A percentile compares a stretch with the other conserved stretches of the same genome.
Evolutionary conservation across 2,888 invertebrate species (phyloP).

Genomic region (Leptura quadrifasciata): DNA sequence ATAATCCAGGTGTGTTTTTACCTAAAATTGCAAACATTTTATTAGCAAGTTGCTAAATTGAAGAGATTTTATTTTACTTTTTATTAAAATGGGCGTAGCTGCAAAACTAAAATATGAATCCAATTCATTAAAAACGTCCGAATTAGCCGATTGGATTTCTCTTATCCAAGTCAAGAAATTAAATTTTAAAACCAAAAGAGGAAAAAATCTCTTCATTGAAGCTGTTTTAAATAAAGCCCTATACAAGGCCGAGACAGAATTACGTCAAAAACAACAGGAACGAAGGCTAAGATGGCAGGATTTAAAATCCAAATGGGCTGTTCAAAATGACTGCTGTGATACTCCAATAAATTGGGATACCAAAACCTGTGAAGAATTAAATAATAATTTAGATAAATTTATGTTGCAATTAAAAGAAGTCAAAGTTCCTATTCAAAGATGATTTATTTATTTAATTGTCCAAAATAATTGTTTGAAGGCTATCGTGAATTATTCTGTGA

Average conservation of each 20-base stretch:
- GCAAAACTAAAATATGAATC: slow-evolving; percentile 41
- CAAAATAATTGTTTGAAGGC: slow-evolving; percentile 56
- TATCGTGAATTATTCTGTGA: slow-evolving; percentile 67
- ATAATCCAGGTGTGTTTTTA: slow-evolving; percentile 64
- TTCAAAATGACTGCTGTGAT: slow-evolving; percentile 48
- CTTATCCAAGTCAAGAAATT: slow-evolving; percentile 80
- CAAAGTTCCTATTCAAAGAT: slow-evolving; percentile 74
- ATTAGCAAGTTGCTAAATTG: slow-evolving; percentile 52
- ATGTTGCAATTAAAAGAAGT: slow-evolving; percentile 80
- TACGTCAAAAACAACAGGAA: slow-evolving; percentile 79
- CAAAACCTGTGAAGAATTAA: slow-evolving; percentile 76
- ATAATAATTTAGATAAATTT: slow-evolving; percentile 79
- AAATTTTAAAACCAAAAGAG: slow-evolving; percentile 77
- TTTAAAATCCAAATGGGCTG: slow-evolving; percentile 61
- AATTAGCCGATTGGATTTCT: slow-evolving; percentile 79
- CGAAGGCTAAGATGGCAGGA: slow-evolving; percentile 78
- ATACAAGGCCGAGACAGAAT: slow-evolving; percentile 77
- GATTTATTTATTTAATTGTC: slow-evolving; percentile 50
- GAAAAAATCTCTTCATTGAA: slow-evolving; percentile 79
- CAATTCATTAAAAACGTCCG: slow-evolving; percentile 73
- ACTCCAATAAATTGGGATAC: slow-evolving; percentile 59
- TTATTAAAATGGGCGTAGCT: slow-evolving; percentile 62
- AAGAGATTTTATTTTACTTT: slow-evolving; percentile 58
- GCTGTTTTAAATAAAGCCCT: slow-evolving; percentile 80
- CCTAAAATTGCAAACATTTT: slow-evolving; percentile 48